These are phyloP conservation scores for Sporophila hypoxantha DNA, from an alignment of 2,113 vertebrate genomes.

Conservation along the genomic window DNA sequence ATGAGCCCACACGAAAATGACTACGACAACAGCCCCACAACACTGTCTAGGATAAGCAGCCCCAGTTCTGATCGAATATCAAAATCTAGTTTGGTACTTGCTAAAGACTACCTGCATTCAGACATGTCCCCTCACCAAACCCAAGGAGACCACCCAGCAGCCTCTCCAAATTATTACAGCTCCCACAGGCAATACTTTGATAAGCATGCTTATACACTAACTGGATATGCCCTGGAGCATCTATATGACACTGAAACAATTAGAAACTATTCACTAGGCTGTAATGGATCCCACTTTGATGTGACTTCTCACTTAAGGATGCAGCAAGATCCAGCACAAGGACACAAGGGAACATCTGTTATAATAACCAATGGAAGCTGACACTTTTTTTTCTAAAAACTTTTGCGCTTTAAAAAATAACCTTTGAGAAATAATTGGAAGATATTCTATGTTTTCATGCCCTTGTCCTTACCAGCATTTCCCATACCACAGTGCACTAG, in stretches of 20 bases:
- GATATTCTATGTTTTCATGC: constrained; percentile 61
- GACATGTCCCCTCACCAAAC: constrained; percentile 82
- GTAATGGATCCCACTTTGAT: constrained; percentile 85
- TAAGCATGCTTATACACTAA: constrained; percentile 90
- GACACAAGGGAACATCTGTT: constrained; percentile 93
- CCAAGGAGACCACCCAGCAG: constrained; percentile 71
- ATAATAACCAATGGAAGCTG: constrained; percentile 98
- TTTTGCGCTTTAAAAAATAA: constrained; percentile 59
- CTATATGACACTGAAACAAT: constrained; percentile 90
- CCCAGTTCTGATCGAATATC: constrained; percentile 83
- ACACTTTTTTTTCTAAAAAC: constrained; percentile 63
- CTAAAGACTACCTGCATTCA: constrained; percentile 88
- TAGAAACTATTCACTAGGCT: constrained; percentile 84
- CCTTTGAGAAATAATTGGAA: constrained; percentile 57
- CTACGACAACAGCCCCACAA: constrained; percentile 81
- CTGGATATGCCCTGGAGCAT: constrained; percentile 91
- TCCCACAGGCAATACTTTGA: constrained; percentile 87
- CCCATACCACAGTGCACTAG: constrained; percentile 64
- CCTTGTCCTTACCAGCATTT: constrained; percentile 66
- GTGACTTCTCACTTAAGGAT: constrained; percentile 89
- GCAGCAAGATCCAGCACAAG: constrained; percentile 83
- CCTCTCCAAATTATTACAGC: constrained; percentile 84
- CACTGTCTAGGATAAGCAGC: constrained; percentile 85
- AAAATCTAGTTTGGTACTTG: constrained; percentile 75
- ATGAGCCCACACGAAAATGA: constrained; percentile 77